Evolutionary conservation across 2,888 invertebrate genomes (phyloP).

Genomic region (Oeneis ivallda): DNA sequence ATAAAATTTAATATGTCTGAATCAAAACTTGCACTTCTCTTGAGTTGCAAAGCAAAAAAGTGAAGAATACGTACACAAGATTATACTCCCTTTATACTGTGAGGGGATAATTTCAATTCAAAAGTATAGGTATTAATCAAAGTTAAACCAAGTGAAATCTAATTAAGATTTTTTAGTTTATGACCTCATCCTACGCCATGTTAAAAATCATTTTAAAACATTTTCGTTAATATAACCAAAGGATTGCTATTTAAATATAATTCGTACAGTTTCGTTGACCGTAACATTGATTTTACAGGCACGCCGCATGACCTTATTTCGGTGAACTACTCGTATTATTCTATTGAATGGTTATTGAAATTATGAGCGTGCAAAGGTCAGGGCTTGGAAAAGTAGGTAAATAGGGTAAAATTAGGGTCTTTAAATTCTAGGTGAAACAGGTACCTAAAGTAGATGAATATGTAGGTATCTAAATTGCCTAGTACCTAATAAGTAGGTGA

Average conservation of each 20-base stretch:
- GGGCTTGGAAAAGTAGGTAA: slow-evolving; percentile 21
- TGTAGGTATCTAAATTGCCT: too few species aligned
- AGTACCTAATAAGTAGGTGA: too few species aligned
- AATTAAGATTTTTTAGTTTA: neutral
- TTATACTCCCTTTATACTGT: too few species aligned
- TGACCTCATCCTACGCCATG: neutral
- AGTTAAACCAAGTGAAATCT: too few species aligned
- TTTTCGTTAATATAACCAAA: slow-evolving; percentile 6
- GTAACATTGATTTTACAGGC: slow-evolving; percentile 21
- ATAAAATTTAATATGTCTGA: too few species aligned
- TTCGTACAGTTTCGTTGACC: slow-evolving; percentile 11
- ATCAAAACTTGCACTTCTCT: too few species aligned
- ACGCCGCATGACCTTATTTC: slow-evolving; percentile 23
- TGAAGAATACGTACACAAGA: too few species aligned
- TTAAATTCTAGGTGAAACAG: neutral
- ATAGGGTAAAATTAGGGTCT: neutral
- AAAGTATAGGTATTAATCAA: too few species aligned
- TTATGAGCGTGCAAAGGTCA: slow-evolving; percentile 24
- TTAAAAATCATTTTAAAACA: slow-evolving; percentile 6
- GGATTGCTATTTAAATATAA: slow-evolving; percentile 3
- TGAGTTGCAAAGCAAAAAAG: too few species aligned
- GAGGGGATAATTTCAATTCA: too few species aligned
- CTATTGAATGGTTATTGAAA: slow-evolving; percentile 5
- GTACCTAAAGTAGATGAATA: too few species aligned
- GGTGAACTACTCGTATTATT: slow-evolving; percentile 16